phyloP scores from a whole-genome alignment of 2,113 vertebrate species.

The Hydrochoerus hydrochaeris region DNA sequence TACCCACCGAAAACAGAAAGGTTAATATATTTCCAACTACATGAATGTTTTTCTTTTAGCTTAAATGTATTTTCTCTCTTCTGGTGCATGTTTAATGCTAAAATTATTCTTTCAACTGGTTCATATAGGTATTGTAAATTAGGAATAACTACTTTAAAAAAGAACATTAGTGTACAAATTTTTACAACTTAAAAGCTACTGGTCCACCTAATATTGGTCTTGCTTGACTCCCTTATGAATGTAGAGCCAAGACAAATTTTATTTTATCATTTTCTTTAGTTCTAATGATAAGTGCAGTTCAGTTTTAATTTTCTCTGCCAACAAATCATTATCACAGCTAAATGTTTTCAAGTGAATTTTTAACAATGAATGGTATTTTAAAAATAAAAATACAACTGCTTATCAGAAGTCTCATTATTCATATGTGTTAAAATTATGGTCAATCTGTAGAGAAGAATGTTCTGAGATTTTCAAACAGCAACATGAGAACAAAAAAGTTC shows the following conservation, averaged over 20 bases:
- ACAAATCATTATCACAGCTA: neutral
- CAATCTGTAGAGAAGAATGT: neutral
- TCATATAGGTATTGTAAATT: constrained; percentile 6
- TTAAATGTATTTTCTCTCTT: neutral
- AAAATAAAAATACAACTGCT: neutral
- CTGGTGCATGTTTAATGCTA: neutral
- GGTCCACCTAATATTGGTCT: neutral
- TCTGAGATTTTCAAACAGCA: constrained; percentile 6
- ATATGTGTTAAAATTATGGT: neutral
- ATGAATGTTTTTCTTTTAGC: constrained; percentile 45
- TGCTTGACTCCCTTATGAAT: neutral
- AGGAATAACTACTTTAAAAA: neutral
- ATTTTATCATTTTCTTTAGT: neutral
- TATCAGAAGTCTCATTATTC: neutral
- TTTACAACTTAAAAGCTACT: neutral
- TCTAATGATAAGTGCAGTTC: neutral
- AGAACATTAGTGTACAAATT: neutral
- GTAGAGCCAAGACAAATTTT: neutral
- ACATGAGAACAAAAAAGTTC: neutral
- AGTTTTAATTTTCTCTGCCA: neutral
- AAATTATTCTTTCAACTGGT: constrained; percentile 30
- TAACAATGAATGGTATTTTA: neutral
- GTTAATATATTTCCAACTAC: neutral
- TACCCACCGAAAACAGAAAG: neutral
- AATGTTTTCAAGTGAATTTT: constrained; percentile 32